Conservation (phyloP, 2,113 vertebrate genomes). For the Phaethon lepturus region DNA sequence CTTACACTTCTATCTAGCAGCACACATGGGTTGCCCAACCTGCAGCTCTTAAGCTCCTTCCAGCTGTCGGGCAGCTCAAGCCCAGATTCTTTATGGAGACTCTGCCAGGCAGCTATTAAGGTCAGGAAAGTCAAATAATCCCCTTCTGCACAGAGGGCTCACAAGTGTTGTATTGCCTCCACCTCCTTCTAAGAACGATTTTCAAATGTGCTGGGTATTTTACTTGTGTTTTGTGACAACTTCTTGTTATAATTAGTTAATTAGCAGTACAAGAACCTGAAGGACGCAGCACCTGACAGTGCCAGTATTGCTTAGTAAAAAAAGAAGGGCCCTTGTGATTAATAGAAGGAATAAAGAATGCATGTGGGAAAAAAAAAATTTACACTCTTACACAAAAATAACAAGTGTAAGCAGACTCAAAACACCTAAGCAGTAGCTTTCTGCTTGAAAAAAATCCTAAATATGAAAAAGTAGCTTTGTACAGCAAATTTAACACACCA, state of each 20-base stretch:
- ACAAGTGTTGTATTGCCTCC: neutral
- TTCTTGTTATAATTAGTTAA: neutral
- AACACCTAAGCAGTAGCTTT: neutral
- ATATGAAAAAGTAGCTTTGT: neutral
- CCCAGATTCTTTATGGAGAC: neutral
- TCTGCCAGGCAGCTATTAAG: neutral
- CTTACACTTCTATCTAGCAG: neutral
- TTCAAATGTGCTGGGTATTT: neutral
- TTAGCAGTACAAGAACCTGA: neutral
- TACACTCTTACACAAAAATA: neutral
- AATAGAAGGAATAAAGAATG: neutral
- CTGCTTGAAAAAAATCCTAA: neutral
- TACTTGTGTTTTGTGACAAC: neutral
- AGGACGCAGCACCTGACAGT: neutral
- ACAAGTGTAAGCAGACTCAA: neutral
- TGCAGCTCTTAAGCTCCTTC: neutral
- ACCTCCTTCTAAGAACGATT: neutral
- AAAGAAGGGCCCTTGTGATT: neutral
- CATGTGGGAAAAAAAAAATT: neutral
- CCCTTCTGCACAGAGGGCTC: neutral
- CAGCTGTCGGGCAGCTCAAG: neutral
- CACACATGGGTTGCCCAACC: rapidly evolving
- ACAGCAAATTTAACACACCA: neutral
- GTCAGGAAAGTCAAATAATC: neutral
- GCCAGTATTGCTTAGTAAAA: neutral